A percentile compares a stretch with the other conserved stretches of the same genome.
Conservation (phyloP, 1,140 invertebrate species). For the Galleria mellonella region DNA sequence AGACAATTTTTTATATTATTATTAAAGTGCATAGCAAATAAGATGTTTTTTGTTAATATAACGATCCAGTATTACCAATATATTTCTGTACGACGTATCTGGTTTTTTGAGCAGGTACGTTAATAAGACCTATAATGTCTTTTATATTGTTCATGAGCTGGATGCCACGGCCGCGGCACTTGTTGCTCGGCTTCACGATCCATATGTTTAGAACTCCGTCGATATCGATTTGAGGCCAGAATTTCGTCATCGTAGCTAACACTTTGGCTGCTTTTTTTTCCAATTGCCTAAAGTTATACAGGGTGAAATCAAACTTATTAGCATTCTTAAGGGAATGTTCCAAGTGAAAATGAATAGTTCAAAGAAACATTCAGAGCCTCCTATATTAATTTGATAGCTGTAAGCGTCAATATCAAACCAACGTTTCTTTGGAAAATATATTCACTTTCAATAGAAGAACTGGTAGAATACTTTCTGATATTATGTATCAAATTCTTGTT, state of each 20-base stretch:
- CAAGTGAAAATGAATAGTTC: too few species aligned
- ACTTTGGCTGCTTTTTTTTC: conserved; percentile 61
- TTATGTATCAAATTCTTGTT: too few species aligned
- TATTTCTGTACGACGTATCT: conserved; percentile 97
- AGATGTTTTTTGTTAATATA: neutral
- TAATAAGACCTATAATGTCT: conserved; percentile 86
- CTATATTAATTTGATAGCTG: too few species aligned
- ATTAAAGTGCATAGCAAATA: neutral
- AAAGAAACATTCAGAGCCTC: too few species aligned
- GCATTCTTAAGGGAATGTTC: too few species aligned
- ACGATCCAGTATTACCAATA: conserved; percentile 86
- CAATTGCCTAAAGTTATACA: conserved; percentile 42
- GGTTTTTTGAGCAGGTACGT: conserved; percentile 77
- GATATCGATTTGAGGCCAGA: conserved; percentile 88
- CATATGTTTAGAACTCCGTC: conserved; percentile 93
- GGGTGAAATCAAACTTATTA: too few species aligned
- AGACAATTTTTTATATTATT: conserved; percentile 16
- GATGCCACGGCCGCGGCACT: conserved; percentile 93
- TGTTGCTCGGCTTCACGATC: conserved; percentile 96
- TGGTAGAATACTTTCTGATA: too few species aligned
- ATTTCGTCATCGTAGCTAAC: conserved; percentile 67
- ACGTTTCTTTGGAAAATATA: too few species aligned
- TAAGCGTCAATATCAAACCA: too few species aligned
- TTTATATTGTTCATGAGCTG: conserved; percentile 90
- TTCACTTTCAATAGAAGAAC: too few species aligned